A percentile compares a stretch with the other conserved stretches of the same genome.
These are phyloP conservation scores for Lypha dubia DNA, from an alignment of 2,888 invertebrate genomes.

Conservation along the genomic window DNA sequence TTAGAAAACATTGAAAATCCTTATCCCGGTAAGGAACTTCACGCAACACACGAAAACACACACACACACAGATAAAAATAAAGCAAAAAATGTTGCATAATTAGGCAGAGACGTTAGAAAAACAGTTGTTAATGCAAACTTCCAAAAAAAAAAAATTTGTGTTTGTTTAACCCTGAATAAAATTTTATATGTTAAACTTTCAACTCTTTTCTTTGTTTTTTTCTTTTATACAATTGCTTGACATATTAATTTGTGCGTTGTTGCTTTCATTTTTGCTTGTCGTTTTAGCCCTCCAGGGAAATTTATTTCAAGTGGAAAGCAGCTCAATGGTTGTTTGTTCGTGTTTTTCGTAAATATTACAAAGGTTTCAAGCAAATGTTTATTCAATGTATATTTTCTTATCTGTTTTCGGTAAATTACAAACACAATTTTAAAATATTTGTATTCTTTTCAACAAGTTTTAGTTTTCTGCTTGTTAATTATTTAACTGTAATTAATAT, in stretches of 20 bases:
- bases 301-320: constrained; percentile 65
- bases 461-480: constrained; percentile 26
- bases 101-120: constrained; percentile 70
- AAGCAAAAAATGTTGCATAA: constrained; percentile 73
- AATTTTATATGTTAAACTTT: constrained; percentile 51
- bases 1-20: background rate
- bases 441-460: constrained; percentile 13
- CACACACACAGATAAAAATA: constrained; percentile 34
- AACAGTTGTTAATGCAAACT: constrained; percentile 13
- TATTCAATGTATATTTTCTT: constrained; percentile 33
- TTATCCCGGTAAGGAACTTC: constrained; percentile 45
- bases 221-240: constrained; percentile 68
- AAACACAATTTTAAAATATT: background rate
- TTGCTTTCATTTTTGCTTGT: constrained; percentile 42
- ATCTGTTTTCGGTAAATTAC: constrained; percentile 38
- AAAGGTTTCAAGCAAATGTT: constrained; percentile 56
- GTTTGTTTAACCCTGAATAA: constrained; percentile 44
- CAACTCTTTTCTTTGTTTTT: constrained; percentile 60
- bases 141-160: background rate
- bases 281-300: constrained; percentile 74
- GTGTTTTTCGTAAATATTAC: constrained; percentile 31
- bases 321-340: constrained; percentile 31
- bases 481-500: constrained; percentile 11
- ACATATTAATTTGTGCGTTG: constrained; percentile 75
- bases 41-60: constrained; percentile 24